Conservation (phyloP, 2,888 invertebrate species). For the Arenicola marina region DNA sequence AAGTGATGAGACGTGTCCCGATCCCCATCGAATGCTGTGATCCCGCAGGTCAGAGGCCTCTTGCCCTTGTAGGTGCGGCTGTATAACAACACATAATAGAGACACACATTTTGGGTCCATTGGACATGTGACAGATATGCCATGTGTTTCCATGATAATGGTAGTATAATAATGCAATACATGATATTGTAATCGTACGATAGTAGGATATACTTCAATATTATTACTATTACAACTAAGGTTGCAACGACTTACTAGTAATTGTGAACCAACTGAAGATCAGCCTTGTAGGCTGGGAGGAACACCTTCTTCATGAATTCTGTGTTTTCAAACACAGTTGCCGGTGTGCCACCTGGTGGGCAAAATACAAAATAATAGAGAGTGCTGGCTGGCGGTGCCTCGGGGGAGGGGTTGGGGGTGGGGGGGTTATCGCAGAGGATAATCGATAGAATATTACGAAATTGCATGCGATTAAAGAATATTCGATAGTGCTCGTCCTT, state of each 20-base stretch:
- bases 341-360: constrained; percentile 46
- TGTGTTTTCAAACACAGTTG: constrained; percentile 40
- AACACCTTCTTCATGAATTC: constrained; percentile 39
- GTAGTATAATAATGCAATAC: too few relatives aligned
- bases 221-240: neutral
- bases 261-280: constrained; percentile 39
- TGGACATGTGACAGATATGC: neutral
- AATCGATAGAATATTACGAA: too few relatives aligned
- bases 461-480: too few relatives aligned
- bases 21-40: constrained; percentile 39
- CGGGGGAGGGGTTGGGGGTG: too few relatives aligned
- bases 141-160: too few relatives aligned
- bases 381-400: too few relatives aligned
- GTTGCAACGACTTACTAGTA: constrained; percentile 36
- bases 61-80: constrained; percentile 6
- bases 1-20: constrained; percentile 37
- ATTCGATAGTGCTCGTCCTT: too few relatives aligned
- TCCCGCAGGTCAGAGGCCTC: constrained; percentile 32
- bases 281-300: constrained; percentile 42
- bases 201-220: too few relatives aligned
- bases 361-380: too few relatives aligned
- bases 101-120: neutral
- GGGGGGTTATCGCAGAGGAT: too few relatives aligned
- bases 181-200: too few relatives aligned
- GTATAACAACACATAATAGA: neutral